Evolutionary conservation across 2,888 invertebrate genomes (phyloP), one percentile per base, ranked within the genome.

Genomic region (Tholera decimalis): DNA sequence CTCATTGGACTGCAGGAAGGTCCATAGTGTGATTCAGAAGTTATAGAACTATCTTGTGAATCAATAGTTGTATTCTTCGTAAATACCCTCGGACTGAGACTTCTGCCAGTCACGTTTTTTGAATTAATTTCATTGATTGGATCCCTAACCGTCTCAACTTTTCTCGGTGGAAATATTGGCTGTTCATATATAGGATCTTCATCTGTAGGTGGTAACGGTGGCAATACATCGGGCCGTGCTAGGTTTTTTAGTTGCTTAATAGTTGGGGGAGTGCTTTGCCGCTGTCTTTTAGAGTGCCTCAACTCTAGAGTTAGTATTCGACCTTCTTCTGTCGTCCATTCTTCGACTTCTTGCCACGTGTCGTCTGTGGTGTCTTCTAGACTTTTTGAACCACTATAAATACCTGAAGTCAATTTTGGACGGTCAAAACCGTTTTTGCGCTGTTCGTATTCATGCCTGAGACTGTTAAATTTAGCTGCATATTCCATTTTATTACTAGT

Each of bases 401-500:
- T 82, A 57, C 83, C 85, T 41, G 88, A 74, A 24, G 87, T 85
- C 62, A 93, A 64, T 69, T 93, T 95, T 61, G 96, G 88, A 30
- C 94, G 89, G 55, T 95, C 93, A 53, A 91, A 92, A 30, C 92
- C 88, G 68, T 93, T 94, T 69, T 96, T 94, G 47, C 96, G 96
- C 15, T 97, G 97, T 80, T 98, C 97, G 82, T 97, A 97, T 73
- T 98, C 97, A 85, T 97, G 97, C 56, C 98, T 95, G 2, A 98
- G 92, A 85, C 97, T 98, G 41, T 97, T 96, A 76, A 91, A 97
- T 96, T 82, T 96, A 89, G 85, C 90, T 85, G 83, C 93, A 86
- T 83, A 89, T 80, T 90, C 92, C 1, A 86, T 86, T 77, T 85
- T 92, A 56, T 83, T 83, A 20, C 89, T 88, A 0, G 94, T 95